phyloP scores from a whole-genome alignment of 2,113 vertebrate genomes.

The Rafetus swinhoei region DNA sequence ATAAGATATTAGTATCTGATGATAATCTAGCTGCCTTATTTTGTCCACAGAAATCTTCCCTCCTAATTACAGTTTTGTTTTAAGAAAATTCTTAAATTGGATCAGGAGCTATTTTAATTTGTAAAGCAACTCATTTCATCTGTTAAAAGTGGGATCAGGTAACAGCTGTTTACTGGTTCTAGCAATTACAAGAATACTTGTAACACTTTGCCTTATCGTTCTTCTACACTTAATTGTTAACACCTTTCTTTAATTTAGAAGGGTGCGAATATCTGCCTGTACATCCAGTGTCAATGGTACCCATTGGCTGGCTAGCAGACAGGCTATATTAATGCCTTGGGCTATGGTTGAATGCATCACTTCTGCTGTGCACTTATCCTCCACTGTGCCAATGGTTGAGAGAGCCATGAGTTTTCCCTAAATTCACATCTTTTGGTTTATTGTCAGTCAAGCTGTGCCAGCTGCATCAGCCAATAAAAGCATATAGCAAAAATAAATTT shows the following conservation, averaged over 20 bases:
- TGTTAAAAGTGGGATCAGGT: background rate
- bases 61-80: background rate
- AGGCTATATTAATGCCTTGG: slow-evolving; percentile 39
- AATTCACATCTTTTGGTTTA: slow-evolving; percentile 79
- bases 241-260: slow-evolving; percentile 31
- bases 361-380: slow-evolving; percentile 65
- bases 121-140: background rate
- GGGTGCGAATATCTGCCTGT: slow-evolving; percentile 36
- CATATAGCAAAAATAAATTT: slow-evolving; percentile 86
- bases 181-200: background rate
- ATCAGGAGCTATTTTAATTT: background rate
- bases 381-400: slow-evolving; percentile 64
- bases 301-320: slow-evolving; percentile 48
- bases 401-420: slow-evolving; percentile 69
- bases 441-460: slow-evolving; percentile 78
- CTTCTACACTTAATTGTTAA: slow-evolving; percentile 1
- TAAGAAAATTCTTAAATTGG: background rate
- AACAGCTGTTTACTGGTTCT: background rate
- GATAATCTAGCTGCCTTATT: background rate
- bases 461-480: slow-evolving; percentile 79
- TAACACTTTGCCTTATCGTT: background rate
- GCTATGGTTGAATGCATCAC: slow-evolving; percentile 58
- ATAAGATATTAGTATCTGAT: background rate
- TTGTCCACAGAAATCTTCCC: background rate
- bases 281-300: slow-evolving; percentile 12